A percentile compares a stretch with the other conserved stretches of the same genome.
These are phyloP conservation scores for Frankliniella fusca DNA, from an alignment of 2,888 invertebrate species.

Conservation along the genomic window DNA sequence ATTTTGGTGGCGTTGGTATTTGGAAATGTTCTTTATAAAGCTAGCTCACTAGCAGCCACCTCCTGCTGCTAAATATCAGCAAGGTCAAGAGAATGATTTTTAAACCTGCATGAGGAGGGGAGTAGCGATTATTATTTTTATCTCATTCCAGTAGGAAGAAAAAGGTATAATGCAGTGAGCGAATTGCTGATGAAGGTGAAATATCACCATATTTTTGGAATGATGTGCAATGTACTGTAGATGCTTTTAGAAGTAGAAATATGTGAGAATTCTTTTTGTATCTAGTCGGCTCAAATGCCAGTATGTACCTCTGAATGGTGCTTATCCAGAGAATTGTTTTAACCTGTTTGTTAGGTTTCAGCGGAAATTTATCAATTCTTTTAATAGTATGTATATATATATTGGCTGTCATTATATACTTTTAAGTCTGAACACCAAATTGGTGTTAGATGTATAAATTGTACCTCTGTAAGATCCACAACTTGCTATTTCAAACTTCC, in stretches of 20 bases:
- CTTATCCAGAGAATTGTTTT: neutral
- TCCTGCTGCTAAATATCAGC: neutral
- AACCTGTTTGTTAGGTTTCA: neutral
- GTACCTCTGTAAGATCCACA: neutral
- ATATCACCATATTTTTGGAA: neutral
- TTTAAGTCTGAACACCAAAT: neutral
- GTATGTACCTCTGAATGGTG: neutral
- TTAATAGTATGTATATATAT: neutral
- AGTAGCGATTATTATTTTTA: neutral
- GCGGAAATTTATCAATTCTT: neutral
- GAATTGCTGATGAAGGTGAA: neutral
- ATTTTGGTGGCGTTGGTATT: neutral
- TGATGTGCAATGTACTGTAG: neutral
- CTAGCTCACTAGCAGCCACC: neutral
- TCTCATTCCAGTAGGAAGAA: neutral
- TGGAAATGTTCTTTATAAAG: neutral
- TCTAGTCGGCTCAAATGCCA: slow-evolving; percentile 6
- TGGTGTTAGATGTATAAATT: neutral
- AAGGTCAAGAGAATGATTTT: neutral
- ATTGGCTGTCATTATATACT: neutral
- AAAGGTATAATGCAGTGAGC: neutral
- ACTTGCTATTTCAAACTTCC: neutral
- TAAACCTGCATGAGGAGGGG: too few species aligned
- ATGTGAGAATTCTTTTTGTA: slow-evolving; percentile 1
- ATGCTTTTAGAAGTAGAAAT: neutral